A percentile compares a stretch with the other conserved stretches of the same genome.
Conservation (phyloP, 2,888 invertebrate species). For the Pandemis cinnamomeana region DNA sequence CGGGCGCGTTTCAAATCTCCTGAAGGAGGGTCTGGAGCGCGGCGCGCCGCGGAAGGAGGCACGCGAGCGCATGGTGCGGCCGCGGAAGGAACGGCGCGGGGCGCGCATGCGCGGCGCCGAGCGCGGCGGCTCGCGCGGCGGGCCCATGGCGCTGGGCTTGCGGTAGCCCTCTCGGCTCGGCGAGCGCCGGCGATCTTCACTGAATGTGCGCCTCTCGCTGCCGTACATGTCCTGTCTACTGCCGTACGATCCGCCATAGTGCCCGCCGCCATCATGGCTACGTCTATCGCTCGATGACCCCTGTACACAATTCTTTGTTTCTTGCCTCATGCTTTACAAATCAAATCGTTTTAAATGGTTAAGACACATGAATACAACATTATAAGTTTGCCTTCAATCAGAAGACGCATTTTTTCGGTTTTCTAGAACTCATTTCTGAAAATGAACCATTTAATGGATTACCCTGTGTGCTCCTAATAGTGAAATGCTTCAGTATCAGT, state of each 20-base stretch:
- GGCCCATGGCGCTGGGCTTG: conserved; percentile 79
- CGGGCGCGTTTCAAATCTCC: conserved; percentile 74
- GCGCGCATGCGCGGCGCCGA: conserved; percentile 75
- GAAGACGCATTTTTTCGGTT: conserved; percentile 30
- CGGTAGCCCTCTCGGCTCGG: conserved; percentile 79
- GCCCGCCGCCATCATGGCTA: conserved; percentile 84
- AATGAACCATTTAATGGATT: conserved; percentile 25
- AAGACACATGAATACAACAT: conserved; percentile 46
- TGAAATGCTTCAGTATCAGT: conserved; percentile 18
- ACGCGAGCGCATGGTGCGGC: conserved; percentile 82
- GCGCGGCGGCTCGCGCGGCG: conserved; percentile 75
- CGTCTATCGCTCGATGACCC: conserved; percentile 83
- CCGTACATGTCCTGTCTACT: conserved; percentile 84
- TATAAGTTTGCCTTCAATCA: conserved; percentile 44
- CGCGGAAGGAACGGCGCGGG: conserved; percentile 82
- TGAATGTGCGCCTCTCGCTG: conserved; percentile 78
- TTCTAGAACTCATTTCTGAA: conserved; percentile 27
- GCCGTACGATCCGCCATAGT: conserved; percentile 82
- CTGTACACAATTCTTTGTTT: conserved; percentile 82
- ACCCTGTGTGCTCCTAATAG: conserved; percentile 31
- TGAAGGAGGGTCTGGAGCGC: conserved; percentile 78
- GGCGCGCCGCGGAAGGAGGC: conserved; percentile 83
- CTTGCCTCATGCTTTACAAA: conserved; percentile 66
- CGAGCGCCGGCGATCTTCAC: conserved; percentile 83
- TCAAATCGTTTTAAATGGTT: conserved; percentile 58